Conservation (phyloP, 2,888 invertebrate species). For the Eilema depressum region DNA sequence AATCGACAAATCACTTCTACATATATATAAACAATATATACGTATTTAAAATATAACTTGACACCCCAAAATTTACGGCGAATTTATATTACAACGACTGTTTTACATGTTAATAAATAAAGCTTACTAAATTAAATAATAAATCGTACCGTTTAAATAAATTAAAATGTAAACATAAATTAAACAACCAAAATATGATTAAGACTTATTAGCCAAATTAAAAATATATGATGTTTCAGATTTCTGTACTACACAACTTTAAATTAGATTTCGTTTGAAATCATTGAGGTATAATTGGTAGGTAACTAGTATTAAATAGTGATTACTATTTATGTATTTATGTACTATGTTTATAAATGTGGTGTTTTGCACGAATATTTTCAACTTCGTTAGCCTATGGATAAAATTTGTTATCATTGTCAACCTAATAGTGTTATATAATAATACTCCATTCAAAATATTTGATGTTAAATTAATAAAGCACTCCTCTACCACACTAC, state of each 20-base stretch:
- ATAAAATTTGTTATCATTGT: neutral
- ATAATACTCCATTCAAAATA: neutral
- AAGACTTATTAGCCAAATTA: neutral
- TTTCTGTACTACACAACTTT: neutral
- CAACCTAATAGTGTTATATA: neutral
- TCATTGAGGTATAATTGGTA: too few relatives aligned
- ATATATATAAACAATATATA: conserved; percentile 29
- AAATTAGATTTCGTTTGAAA: neutral
- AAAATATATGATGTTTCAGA: neutral
- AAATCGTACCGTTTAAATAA: conserved; percentile 19
- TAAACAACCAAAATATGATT: neutral
- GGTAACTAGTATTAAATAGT: neutral
- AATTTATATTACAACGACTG: conserved; percentile 59
- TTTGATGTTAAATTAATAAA: neutral
- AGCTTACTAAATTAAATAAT: conserved; percentile 11
- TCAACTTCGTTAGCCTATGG: neutral
- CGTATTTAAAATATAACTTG: conserved; percentile 28
- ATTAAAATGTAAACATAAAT: conserved; percentile 19
- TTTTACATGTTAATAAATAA: conserved; percentile 29
- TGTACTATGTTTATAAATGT: neutral
- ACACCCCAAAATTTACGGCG: conserved; percentile 40
- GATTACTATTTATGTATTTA: neutral
- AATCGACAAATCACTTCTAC: conserved; percentile 28
- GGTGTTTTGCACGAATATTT: neutral
- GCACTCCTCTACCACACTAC: neutral